These are phyloP conservation scores for Aurelia sp. DNA, from an alignment of 30 jellyfish, hydroid and myxozoan genomes.

Conservation along the genomic window DNA sequence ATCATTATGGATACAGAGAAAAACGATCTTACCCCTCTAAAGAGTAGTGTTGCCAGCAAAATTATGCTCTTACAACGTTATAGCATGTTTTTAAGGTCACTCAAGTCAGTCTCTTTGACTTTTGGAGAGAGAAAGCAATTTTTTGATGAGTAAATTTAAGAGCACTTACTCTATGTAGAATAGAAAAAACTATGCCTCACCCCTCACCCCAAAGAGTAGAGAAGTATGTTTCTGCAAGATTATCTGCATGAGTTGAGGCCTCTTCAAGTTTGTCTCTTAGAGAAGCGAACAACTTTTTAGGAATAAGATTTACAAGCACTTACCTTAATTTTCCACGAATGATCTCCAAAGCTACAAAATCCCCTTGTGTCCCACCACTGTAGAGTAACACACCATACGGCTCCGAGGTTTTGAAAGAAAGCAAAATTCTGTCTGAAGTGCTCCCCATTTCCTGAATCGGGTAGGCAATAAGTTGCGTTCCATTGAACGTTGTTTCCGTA, in stretches of 20 bases:
- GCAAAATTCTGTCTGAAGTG: slow-evolving; percentile 75
- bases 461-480: slow-evolving; percentile 61
- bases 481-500: slow-evolving; percentile 65
- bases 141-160: neutral
- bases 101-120: neutral
- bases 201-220: slow-evolving; percentile 3
- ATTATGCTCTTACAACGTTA: too few relatives aligned
- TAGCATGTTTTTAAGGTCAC: neutral
- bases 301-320: neutral
- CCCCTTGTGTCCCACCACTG: slow-evolving; percentile 97
- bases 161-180: neutral
- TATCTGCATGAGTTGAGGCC: neutral
- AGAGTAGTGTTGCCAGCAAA: too few relatives aligned
- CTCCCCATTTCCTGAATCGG: slow-evolving; percentile 61
- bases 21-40: neutral
- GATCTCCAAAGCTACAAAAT: slow-evolving; percentile 79
- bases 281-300: neutral
- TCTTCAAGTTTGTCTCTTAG: neutral
- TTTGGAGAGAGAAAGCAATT: too few relatives aligned
- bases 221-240: too few relatives aligned
- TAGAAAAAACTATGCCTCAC: too few relatives aligned
- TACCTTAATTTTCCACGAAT: slow-evolving; percentile 95
- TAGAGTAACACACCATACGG: slow-evolving; percentile 91
- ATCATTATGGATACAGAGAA: too few relatives aligned
- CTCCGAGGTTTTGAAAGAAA: slow-evolving; percentile 81